phyloP scores from a whole-genome alignment of 2,113 vertebrate species.

The Indicator indicator region DNA sequence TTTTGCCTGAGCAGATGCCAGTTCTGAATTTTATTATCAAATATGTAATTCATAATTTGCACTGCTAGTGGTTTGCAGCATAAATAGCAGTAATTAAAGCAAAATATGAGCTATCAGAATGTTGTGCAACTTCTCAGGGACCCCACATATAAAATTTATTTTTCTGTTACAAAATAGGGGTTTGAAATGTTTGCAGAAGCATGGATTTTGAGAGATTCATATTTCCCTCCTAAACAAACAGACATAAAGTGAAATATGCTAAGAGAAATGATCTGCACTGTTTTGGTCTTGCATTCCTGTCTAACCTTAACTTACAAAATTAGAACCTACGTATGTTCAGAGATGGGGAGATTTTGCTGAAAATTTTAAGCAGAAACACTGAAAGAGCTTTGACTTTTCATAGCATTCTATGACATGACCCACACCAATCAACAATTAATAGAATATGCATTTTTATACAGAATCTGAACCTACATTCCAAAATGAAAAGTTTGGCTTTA shows the following conservation, averaged over 20 bases:
- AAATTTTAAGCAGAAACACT: background rate
- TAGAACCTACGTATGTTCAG: background rate
- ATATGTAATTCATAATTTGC: slow-evolving; percentile 19
- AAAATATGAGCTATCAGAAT: slow-evolving; percentile 1
- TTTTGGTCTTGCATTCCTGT: background rate
- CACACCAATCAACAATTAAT: background rate
- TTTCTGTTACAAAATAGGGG: background rate
- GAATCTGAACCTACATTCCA: background rate
- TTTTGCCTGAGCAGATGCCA: background rate
- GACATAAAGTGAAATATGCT: background rate
- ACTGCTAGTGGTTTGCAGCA: background rate
- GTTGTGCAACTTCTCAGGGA: background rate
- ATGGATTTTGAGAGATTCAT: background rate
- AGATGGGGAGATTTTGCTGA: background rate
- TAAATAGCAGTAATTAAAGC: slow-evolving; percentile 8
- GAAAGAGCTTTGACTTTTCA: background rate
- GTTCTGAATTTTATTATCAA: background rate
- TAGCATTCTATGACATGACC: background rate
- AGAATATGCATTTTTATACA: background rate
- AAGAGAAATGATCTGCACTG: background rate
- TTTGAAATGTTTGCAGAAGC: background rate
- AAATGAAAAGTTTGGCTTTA: background rate
- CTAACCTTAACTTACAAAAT: background rate
- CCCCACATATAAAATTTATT: background rate
- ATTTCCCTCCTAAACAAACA: background rate